Conservation (phyloP, 92 coral and sea anemone genomes). For the Zoanthus sociatus region DNA sequence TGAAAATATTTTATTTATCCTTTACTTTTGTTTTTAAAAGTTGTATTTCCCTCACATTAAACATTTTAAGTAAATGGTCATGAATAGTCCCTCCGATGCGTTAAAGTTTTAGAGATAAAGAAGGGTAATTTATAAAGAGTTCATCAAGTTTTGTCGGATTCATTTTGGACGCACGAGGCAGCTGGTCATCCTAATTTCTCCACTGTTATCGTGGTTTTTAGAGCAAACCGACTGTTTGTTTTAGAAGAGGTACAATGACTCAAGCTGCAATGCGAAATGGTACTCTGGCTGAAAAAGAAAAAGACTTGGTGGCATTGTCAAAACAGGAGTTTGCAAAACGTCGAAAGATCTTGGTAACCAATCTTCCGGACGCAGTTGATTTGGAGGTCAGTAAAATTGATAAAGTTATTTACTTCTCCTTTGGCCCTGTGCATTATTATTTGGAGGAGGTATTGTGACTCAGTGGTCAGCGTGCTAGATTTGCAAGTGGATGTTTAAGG, state of each 20-base stretch:
- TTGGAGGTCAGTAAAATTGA: constrained; percentile 62
- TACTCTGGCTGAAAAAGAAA: constrained; percentile 18
- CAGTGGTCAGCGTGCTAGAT: too few species aligned
- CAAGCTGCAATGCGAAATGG: constrained; percentile 28
- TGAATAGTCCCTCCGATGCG: not conserved
- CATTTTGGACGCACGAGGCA: not conserved
- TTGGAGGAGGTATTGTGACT: too few species aligned
- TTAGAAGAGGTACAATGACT: not conserved
- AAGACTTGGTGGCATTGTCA: constrained; percentile 45
- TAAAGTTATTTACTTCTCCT: too few species aligned
- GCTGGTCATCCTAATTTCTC: not conserved
- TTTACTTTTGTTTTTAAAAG: not conserved
- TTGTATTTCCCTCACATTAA: not conserved
- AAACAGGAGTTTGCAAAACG: constrained; percentile 77
- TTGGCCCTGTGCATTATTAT: not conserved
- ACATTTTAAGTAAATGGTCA: not conserved
- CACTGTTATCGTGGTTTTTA: not conserved
- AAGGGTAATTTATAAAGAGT: not conserved
- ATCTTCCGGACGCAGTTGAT: constrained; percentile 69
- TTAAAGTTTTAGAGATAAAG: not conserved
- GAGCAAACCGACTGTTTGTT: not conserved
- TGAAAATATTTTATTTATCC: not conserved
- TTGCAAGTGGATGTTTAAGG: too few species aligned
- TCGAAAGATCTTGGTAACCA: constrained; percentile 69
- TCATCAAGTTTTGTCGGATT: not conserved